phyloP scores from a whole-genome alignment of 2,888 invertebrate species.

The Dione vanillae region DNA sequence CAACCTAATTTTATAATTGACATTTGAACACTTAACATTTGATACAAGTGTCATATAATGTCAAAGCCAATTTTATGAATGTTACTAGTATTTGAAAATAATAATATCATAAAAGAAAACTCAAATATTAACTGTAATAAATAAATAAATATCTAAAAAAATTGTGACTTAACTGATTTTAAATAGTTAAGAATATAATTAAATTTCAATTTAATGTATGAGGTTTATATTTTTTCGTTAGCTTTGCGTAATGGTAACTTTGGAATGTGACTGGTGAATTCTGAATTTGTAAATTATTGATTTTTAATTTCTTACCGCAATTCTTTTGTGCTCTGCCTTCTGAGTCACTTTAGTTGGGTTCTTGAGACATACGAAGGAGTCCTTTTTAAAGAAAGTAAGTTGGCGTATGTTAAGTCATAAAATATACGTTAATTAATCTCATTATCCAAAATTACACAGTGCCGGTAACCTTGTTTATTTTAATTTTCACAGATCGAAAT shows the following conservation, averaged over 20 bases:
- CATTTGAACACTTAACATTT: conserved; percentile 7
- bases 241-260: conserved; percentile 26
- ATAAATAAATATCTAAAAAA: not conserved
- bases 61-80: not conserved
- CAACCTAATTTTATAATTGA: conserved; percentile 22
- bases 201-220: not conserved
- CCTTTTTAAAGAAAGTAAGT: not conserved
- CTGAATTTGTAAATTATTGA: conserved; percentile 29
- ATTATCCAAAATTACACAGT: not conserved
- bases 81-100: conserved; percentile 1
- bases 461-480: conserved; percentile 65
- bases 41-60: conserved; percentile 2
- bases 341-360: not conserved
- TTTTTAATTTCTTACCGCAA: conserved; percentile 7
- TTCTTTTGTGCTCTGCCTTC: not conserved
- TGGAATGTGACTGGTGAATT: conserved; percentile 31
- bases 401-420: not conserved
- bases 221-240: not conserved
- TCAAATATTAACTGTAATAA: not conserved
- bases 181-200: too few species aligned
- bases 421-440: not conserved
- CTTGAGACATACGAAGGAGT: not conserved
- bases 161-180: not conserved
- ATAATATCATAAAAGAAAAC: not conserved
- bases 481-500: conserved; percentile 58